Evolutionary conservation across 2,113 vertebrate genomes (phyloP).

Genomic region (Eurypyga helias): DNA sequence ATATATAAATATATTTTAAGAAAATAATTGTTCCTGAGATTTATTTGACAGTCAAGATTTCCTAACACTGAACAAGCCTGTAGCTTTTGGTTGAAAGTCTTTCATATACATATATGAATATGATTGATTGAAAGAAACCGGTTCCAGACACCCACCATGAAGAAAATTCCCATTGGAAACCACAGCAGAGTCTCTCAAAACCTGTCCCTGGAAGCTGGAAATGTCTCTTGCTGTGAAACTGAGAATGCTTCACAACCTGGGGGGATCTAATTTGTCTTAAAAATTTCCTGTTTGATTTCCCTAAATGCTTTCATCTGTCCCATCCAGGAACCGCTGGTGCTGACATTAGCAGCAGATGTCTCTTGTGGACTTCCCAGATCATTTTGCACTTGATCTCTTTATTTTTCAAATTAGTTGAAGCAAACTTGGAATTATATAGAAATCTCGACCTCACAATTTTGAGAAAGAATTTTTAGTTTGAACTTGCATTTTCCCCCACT

Average conservation of each 20-base stretch:
- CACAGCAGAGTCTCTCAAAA: not conserved
- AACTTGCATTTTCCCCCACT: not conserved
- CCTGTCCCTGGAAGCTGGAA: not conserved
- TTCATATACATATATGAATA: not conserved
- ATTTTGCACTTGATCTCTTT: not conserved
- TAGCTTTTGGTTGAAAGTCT: not conserved
- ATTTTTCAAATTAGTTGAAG: not conserved
- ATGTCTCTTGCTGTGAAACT: not conserved
- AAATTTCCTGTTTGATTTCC: not conserved
- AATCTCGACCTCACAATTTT: not conserved
- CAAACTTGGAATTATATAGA: not conserved
- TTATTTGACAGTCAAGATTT: conserved; percentile 45
- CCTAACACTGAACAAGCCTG: not conserved
- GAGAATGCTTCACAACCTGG: not conserved
- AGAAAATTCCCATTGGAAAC: conserved; percentile 18
- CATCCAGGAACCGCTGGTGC: not conserved
- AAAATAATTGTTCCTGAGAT: conserved; percentile 38
- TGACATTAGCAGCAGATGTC: not conserved
- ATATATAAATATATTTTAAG: not conserved
- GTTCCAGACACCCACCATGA: not conserved
- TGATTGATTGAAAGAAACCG: conserved; percentile 17
- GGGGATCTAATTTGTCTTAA: not conserved
- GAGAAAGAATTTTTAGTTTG: not conserved
- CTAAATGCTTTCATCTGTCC: not conserved
- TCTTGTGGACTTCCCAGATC: not conserved